Evolutionary conservation across 2,113 vertebrate species (phyloP).

Genomic region (Cynopterus brachyotis): DNA sequence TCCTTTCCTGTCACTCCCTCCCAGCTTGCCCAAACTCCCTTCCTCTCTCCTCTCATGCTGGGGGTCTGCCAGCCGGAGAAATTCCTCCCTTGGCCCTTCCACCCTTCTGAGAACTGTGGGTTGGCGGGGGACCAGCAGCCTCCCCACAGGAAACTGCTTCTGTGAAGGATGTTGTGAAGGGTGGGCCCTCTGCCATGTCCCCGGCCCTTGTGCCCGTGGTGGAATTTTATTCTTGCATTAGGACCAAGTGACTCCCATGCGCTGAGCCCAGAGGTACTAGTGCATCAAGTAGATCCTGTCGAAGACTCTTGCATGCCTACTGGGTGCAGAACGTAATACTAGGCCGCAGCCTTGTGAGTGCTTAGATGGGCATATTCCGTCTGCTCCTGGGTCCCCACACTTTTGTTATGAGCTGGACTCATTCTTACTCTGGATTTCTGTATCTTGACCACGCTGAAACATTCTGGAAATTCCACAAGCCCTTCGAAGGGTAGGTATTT

Average conservation of each 20-base stretch:
- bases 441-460: not conserved
- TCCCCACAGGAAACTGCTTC: slow-evolving; percentile 32
- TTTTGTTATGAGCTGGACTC: not conserved
- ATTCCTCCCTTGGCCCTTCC: slow-evolving; percentile 53
- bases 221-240: not conserved
- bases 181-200: not conserved
- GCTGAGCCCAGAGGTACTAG: not conserved
- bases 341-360: no score
- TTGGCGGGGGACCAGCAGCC: slow-evolving; percentile 25
- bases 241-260: not conserved
- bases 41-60: not conserved
- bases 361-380: not conserved
- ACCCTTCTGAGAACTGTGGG: slow-evolving; percentile 36
- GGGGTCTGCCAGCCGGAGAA: slow-evolving; percentile 37
- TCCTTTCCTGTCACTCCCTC: slow-evolving; percentile 28
- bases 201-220: not conserved
- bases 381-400: not conserved
- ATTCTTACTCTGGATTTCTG: not conserved
- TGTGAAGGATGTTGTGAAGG: slow-evolving; percentile 4
- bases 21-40: not conserved
- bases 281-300: not conserved
- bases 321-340: not conserved
- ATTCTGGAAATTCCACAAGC: not conserved
- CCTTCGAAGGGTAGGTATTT: not conserved
- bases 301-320: not conserved